Evolutionary conservation across 2,797 vertebrate genomes (phyloP).

Genomic region (Eleutherodactylus coqui): DNA sequence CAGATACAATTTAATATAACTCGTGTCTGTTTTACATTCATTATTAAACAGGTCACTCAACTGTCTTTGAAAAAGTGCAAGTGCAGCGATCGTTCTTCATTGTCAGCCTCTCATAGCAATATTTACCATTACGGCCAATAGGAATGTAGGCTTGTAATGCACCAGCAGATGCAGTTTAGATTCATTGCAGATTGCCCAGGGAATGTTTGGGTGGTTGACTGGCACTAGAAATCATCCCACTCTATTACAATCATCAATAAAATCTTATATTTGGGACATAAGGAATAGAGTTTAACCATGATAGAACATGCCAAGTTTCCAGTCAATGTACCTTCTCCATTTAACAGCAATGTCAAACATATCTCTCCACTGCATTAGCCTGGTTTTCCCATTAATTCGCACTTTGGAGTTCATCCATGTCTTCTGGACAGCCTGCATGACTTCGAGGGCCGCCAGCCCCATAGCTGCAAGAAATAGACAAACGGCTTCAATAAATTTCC

Average conservation of each 20-base stretch:
- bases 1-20: background rate
- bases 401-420: slow-evolving; percentile 98
- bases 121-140: background rate
- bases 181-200: background rate
- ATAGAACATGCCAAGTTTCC: background rate
- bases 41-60: background rate
- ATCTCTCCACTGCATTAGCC: slow-evolving; percentile 97
- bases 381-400: slow-evolving; percentile 91
- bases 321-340: slow-evolving; percentile 87
- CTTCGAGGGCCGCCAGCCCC: slow-evolving; percentile 93
- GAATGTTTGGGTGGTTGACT: too few relatives aligned
- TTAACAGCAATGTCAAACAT: slow-evolving; percentile 98
- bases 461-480: slow-evolving; percentile 80
- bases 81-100: background rate
- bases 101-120: background rate
- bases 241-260: too few relatives aligned
- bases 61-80: too few relatives aligned
- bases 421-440: slow-evolving; percentile 95
- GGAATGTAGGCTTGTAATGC: background rate
- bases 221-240: too few relatives aligned
- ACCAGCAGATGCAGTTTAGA: background rate
- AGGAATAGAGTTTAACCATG: background rate
- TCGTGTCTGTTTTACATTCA: background rate
- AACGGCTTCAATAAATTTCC: background rate
- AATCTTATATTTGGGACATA: too few relatives aligned